Base-by-base conservation (phyloP, 2,797 vertebrate genomes). In the Oceanodroma leucorhoa region DNA sequence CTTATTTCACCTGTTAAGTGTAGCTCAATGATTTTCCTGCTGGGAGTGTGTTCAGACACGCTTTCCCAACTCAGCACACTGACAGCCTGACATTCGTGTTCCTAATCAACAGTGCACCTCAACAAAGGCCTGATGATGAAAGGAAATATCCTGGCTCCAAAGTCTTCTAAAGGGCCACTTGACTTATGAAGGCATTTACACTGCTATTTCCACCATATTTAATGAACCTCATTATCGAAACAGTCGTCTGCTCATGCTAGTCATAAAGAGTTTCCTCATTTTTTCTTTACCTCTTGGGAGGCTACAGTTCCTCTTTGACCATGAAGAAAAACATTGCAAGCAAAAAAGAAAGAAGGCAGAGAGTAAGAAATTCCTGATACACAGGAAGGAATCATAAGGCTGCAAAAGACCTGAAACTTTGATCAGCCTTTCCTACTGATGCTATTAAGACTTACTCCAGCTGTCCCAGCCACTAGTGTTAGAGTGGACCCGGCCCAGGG, bases 101-200 rank as follows among this genome's bases (percentile, higher is more conserved):
- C 96, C 95, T 96, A 93, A 97, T 97, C 97, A 97, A 95, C 67
- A 81, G 65, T 76, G 91, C 91, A 94, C 94, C 93, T 93, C 46
- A 2, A 81, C 90, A 96, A 96, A 97, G 82, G 57, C 88, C 66
- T 16, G 15, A 38, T 95, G 97, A 97, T 97, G 96, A 97, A 97
- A 98, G 88, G 86, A 92, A 94, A 89, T 92, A 94, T 85, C 76
- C 95, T 83, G 86, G 82, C 92, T 97, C 95, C 91, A 64, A 95
- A 94, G 83, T 54, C 94, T 95, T 95, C 95, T 82, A 65, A 95
- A 96, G 87, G 95, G 54, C 97, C 92, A 97, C 94, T 86, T 96
- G 92, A 92, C 90, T 97, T 96, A 97, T 14, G 29, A 96, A 97
- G 95, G 84, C 72, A 90, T 79, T 94, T 96, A 81, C 96, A 93